Evolutionary conservation across 1,140 invertebrate genomes (phyloP), one percentile per base, ranked within the genome.

Genomic region (Acromyrmex charruanus): DNA sequence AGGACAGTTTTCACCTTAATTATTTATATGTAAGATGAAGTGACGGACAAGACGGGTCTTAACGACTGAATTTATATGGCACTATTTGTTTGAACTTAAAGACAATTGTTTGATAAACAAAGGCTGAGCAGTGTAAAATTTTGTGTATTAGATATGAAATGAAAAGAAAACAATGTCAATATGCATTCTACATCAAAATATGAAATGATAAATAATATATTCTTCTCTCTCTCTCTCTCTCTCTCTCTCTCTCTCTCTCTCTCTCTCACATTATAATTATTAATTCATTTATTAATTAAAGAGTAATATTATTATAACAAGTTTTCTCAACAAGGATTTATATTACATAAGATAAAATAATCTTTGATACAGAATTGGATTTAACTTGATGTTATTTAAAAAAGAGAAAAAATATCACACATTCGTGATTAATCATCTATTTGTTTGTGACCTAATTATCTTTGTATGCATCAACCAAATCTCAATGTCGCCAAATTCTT

Each of bases 401-500:
- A 28, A 71, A 71, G 18, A 14, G 12, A n/a, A 31, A 31, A 31
- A 31, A 31, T 21, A 49, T 10, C 25, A 51, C 28, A 35, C 31
- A 14, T 35, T 10, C 35, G 31, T n/a, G 16, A 55, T 31, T 25
- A 6, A 39, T 39, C 5, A 35, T n/a, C 10, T 21, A 12, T 18
- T 74, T 14, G 12, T 74, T 58, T 58, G 28, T 39, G 18, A 74
- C 55, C 28, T 28, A 51, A 74, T 74, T 39, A 39, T 1, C 51
- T n/a, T 35, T 35, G 5, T 10, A 12, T 44, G 9, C 10, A 39
- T 35, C 16, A 59, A 63, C 3, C 16, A 28, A 58, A 58, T 81
- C 51, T 39, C 65, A 35, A 25, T 80, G 14, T 71, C 79, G 12
- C 55, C n/a, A 61, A 58, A 84, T 72, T 61, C 71, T 75, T 84